Evolutionary conservation across 2,113 vertebrate genomes (phyloP).

Genomic region (Dasypus novemcinctus): DNA sequence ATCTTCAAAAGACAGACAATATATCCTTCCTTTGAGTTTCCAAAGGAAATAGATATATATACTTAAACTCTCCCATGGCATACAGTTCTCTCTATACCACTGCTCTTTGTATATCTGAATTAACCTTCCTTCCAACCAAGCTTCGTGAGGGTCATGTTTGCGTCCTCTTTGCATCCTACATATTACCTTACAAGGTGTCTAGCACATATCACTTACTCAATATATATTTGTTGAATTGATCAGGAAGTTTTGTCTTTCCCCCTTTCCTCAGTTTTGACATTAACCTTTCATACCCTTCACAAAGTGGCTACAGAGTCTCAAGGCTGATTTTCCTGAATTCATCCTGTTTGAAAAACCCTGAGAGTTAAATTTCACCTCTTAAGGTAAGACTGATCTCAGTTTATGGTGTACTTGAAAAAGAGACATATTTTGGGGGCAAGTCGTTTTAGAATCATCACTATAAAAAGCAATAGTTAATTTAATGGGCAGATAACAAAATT

Average conservation of each 20-base stretch:
- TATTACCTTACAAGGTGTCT: neutral
- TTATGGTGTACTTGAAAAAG: neutral
- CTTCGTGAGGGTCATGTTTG: neutral
- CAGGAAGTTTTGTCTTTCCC: neutral
- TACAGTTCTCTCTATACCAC: neutral
- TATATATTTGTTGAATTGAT: neutral
- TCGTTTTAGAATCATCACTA: constrained; percentile 42
- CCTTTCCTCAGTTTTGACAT: neutral
- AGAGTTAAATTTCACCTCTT: constrained; percentile 9
- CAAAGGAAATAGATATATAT: neutral
- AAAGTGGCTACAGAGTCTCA: neutral
- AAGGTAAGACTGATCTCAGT: neutral
- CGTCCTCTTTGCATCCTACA: neutral
- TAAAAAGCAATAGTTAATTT: constrained; percentile 33
- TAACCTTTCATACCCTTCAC: neutral
- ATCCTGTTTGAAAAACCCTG: neutral
- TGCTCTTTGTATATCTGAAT: neutral
- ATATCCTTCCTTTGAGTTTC: neutral
- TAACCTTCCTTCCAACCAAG: neutral
- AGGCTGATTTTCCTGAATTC: neutral
- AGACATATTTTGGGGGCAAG: neutral
- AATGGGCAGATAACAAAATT: constrained; percentile 45
- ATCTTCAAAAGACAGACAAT: neutral
- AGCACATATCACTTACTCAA: neutral
- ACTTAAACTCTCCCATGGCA: neutral